Evolutionary conservation across 2,888 invertebrate genomes (phyloP), one percentile per base, ranked within the genome.

Genomic region (Catocala fraxini): DNA sequence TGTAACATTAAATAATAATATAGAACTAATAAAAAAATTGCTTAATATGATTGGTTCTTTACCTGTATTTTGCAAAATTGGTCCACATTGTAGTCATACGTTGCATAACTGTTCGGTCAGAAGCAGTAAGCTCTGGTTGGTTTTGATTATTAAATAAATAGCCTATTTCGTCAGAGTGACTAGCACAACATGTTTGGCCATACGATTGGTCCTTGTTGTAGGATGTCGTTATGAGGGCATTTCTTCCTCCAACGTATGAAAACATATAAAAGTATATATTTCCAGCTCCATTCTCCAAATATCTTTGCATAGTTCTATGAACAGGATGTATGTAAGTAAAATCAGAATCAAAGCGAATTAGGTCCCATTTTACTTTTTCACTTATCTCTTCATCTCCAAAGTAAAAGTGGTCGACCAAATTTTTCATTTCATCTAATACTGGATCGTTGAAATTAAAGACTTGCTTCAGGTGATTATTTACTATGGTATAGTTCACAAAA

Each of bases 61-160:
- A 91, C 92, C 88, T 79, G 54, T 80, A 85, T 76, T 91, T 92
- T 0, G 78, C 89, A 56, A 91, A 91, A 62, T 92, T 92, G 0
- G 92, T 83, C 91, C 91, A 92, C 80, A 92, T 77, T 0, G 82
- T 82, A 0, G 90, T 91, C 68, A 92, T 84, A 13, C 82, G 79
- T 57, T 91, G 84, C 39, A 88, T 81, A 0, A 81, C 63, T 1
- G 86, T 55, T 73, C 84, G 75, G 71, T 92, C 91, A 52, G 79
- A 66, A 4, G 61, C 35, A 0, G 73, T 65, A 0, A 76, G 71
- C 4, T 70, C 67, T 4, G 73, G 52, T 9, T 74, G 53, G 5
- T 35, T 39, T 0, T 11, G 9, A 39, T 55, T 70, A 41, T 83
- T 82, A 58, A 90, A 92, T 52, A 45, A 12, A 13, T 45, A 45